A percentile compares a stretch with the other conserved stretches of the same genome.
Conservation (phyloP, 2,888 invertebrate genomes). For the Nasonia oneida region DNA sequence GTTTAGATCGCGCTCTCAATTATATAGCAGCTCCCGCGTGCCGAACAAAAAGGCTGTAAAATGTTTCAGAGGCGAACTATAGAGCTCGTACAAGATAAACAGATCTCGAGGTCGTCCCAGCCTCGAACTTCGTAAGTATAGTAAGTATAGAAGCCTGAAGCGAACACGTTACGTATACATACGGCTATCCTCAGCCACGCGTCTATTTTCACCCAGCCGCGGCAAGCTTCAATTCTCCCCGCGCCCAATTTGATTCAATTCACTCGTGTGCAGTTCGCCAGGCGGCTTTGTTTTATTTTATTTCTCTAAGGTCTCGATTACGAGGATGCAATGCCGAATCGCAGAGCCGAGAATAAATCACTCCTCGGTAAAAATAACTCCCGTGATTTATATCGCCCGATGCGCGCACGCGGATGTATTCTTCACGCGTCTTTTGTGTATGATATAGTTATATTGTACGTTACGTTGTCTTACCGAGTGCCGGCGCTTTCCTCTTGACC, state of each 20-base stretch:
- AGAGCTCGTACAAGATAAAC: background rate
- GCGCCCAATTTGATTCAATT: background rate
- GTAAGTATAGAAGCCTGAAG: background rate
- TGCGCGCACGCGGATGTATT: background rate
- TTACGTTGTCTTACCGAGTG: constrained; percentile 80
- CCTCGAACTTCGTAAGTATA: background rate
- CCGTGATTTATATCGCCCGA: background rate
- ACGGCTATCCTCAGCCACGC: background rate
- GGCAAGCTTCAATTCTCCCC: background rate
- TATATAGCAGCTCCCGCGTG: background rate
- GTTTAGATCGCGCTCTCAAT: background rate
- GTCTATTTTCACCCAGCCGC: background rate
- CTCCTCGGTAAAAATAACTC: background rate
- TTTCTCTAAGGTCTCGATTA: constrained; percentile 16
- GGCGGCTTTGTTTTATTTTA: background rate
- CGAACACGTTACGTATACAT: background rate
- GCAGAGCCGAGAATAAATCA: background rate
- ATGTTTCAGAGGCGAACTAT: background rate
- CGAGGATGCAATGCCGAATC: constrained; percentile 2
- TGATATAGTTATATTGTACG: no score
- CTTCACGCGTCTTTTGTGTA: background rate
- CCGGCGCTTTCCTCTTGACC: constrained; percentile 82
- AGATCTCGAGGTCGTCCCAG: background rate
- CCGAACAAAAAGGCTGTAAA: background rate
- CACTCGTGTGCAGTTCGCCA: background rate